Conservation (phyloP, 53 echinoderm and acorn worm species). For the Luidia sarsii region DNA sequence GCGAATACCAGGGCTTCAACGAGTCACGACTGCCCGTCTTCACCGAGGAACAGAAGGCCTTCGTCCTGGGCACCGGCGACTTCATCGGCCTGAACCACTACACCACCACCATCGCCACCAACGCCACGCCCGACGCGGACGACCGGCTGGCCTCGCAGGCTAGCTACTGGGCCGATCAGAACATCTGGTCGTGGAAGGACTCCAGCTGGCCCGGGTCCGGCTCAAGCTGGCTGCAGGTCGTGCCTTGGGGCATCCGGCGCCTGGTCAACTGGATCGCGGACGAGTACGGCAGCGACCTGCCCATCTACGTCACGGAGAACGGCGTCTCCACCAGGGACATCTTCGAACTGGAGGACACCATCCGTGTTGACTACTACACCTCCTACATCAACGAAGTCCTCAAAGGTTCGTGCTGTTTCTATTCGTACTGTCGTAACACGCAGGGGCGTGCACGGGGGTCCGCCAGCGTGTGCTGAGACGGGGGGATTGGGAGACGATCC, state of each 20-base stretch:
- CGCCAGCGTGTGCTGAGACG: no score
- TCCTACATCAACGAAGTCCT: slow-evolving; percentile 94
- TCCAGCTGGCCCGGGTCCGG: slow-evolving; percentile 73
- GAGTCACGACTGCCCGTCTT: slow-evolving; percentile 82
- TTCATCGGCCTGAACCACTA: slow-evolving; percentile 95
- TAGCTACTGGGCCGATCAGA: slow-evolving; percentile 80
- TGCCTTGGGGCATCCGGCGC: slow-evolving; percentile 85
- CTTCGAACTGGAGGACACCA: slow-evolving; percentile 72
- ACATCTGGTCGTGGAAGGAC: slow-evolving; percentile 65
- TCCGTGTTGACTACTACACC: slow-evolving; percentile 71
- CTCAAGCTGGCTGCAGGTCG: slow-evolving; percentile 79
- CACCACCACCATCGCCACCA: slow-evolving; percentile 62
- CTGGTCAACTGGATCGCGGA: slow-evolving; percentile 73
- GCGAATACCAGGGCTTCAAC: slow-evolving; percentile 67
- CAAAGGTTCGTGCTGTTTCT: slow-evolving; percentile 79
- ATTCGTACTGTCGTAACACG: no score
- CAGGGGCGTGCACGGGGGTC: no score
- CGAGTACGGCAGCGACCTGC: slow-evolving; percentile 65
- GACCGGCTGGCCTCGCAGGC: slow-evolving; percentile 27
- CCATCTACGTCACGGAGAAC: slow-evolving; percentile 93
- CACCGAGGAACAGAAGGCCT: slow-evolving; percentile 63
- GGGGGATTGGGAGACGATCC: no score
- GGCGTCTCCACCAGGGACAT: slow-evolving; percentile 82
- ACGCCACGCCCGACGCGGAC: slow-evolving; percentile 41
- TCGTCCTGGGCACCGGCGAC: slow-evolving; percentile 70